These are phyloP conservation scores for Drosophila ficusphila DNA, from an alignment of 1,140 invertebrate species.

Conservation along the genomic window DNA sequence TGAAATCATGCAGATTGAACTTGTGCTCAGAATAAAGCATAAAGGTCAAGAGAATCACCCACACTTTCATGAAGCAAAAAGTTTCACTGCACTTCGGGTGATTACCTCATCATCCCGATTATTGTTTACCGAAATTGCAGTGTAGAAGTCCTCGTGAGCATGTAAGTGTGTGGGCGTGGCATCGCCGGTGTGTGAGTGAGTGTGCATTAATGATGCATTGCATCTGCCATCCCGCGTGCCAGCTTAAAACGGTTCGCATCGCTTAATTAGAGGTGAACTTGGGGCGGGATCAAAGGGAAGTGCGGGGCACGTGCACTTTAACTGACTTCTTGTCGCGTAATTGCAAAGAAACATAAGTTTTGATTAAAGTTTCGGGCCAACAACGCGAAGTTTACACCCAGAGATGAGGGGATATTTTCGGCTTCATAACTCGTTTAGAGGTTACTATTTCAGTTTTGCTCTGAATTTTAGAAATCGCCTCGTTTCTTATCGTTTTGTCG, in stretches of 20 bases:
- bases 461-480: too few relatives aligned
- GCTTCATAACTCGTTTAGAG: too few relatives aligned
- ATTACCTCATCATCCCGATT: neutral
- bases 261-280: constrained; percentile 70
- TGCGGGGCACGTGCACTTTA: constrained; percentile 27
- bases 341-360: constrained; percentile 67
- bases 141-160: neutral
- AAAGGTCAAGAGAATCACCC: too few relatives aligned
- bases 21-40: too few relatives aligned
- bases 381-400: constrained; percentile 10
- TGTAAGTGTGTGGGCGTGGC: neutral
- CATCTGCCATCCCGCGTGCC: constrained; percentile 23
- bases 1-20: too few relatives aligned
- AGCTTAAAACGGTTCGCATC: constrained; percentile 51
- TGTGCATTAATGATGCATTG: constrained; percentile 77
- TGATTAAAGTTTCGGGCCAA: constrained; percentile 63
- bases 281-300: neutral
- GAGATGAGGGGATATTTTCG: constrained; percentile 8
- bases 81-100: too few relatives aligned
- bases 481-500: too few relatives aligned
- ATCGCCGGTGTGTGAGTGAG: constrained; percentile 11
- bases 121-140: neutral
- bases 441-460: too few relatives aligned
- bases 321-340: constrained; percentile 71
- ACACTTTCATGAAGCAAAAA: too few relatives aligned